These are phyloP conservation scores for Eubasilissa splendida DNA, from an alignment of 2,888 invertebrate species.

Conservation along the genomic window DNA sequence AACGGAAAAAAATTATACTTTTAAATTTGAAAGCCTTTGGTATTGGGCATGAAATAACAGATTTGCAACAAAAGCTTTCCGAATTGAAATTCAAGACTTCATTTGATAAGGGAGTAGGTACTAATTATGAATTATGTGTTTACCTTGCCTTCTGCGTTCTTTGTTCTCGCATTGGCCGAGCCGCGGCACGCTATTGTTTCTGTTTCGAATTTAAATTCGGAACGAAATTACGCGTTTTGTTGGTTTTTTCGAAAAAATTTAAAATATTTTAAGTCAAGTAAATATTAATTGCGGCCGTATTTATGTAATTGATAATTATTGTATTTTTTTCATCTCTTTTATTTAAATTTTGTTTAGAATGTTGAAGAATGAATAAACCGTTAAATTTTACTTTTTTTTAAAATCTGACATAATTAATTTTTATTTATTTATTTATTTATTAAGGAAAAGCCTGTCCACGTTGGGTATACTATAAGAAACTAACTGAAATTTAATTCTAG, in stretches of 20 bases:
- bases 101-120: conserved; percentile 14
- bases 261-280: neutral
- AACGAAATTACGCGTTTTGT: neutral
- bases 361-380: neutral
- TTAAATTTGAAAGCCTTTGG: neutral
- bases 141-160: conserved; percentile 14
- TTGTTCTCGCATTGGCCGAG: conserved; percentile 1
- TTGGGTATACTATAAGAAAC: no score
- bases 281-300: neutral
- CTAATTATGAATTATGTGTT: conserved; percentile 23
- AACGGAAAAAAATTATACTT: neutral
- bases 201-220: conserved; percentile 11
- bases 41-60: conserved; percentile 22
- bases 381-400: neutral
- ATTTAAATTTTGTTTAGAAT: neutral
- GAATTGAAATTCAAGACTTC: conserved; percentile 27
- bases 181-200: neutral
- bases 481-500: no score
- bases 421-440: neutral
- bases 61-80: conserved; percentile 12
- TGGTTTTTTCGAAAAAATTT: neutral
- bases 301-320: neutral
- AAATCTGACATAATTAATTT: neutral
- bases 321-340: neutral
- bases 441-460: no score